Evolutionary conservation across 2,888 invertebrate genomes (phyloP).

Genomic region (Lymantria monacha): DNA sequence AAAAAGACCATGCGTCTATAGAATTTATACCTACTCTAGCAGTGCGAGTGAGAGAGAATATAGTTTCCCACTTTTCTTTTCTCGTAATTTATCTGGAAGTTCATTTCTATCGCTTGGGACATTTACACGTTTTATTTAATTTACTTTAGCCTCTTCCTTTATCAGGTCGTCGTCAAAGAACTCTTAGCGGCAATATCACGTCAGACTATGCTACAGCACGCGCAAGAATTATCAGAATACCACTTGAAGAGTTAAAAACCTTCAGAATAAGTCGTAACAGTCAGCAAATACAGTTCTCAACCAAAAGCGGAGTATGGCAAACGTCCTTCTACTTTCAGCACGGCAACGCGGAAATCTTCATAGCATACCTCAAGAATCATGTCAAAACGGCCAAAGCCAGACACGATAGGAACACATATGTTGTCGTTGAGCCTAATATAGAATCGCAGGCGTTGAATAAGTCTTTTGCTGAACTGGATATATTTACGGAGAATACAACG

Average conservation of each 20-base stretch:
- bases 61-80: too few relatives aligned
- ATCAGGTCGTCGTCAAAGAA: conserved; percentile 83
- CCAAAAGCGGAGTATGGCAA: conserved; percentile 82
- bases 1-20: too few relatives aligned
- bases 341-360: conserved; percentile 91
- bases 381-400: conserved; percentile 86
- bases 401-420: conserved; percentile 83
- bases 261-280: conserved; percentile 66
- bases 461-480: conserved; percentile 93
- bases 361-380: conserved; percentile 83
- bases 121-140: too few relatives aligned
- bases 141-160: background rate
- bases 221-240: conserved; percentile 67
- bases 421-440: conserved; percentile 85
- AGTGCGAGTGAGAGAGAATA: too few relatives aligned
- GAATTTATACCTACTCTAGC: too few relatives aligned
- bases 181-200: conserved; percentile 80
- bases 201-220: conserved; percentile 69
- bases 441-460: conserved; percentile 87
- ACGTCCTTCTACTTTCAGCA: conserved; percentile 94
- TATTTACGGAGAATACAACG: conserved; percentile 87
- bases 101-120: too few relatives aligned
- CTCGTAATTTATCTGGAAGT: too few relatives aligned
- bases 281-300: conserved; percentile 73
- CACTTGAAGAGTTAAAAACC: conserved; percentile 64